phyloP scores from a whole-genome alignment of 1,140 invertebrate genomes.

The Melanaphis sacchari region DNA sequence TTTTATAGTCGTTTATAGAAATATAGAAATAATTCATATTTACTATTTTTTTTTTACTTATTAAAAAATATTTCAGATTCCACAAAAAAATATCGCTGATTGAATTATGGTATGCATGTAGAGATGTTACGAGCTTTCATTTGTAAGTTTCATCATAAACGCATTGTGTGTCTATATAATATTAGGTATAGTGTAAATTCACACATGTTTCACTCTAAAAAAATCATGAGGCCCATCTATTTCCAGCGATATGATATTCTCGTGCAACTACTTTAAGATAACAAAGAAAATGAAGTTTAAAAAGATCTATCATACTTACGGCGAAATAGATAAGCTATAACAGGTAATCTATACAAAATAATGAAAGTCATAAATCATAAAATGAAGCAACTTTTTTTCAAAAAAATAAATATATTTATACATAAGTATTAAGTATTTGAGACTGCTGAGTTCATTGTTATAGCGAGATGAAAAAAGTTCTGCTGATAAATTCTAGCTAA shows the following conservation, averaged over 20 bases:
- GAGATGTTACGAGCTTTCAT: not conserved
- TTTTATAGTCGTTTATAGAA: not conserved
- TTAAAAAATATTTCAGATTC: conserved; percentile 13
- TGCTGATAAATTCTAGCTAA: not conserved
- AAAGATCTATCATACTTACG: conserved; percentile 18
- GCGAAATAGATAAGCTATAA: not conserved
- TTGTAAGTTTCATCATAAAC: not conserved
- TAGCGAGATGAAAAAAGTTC: not conserved
- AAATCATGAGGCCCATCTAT: not conserved
- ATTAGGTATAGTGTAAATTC: not conserved
- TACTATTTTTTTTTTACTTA: not conserved
- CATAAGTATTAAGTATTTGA: not conserved
- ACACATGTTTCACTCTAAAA: not conserved
- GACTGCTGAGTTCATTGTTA: not conserved
- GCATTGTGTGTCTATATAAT: not conserved
- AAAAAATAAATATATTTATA: not conserved
- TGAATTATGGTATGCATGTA: not conserved
- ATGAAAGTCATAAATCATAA: conserved; percentile 34
- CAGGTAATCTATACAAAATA: conserved; percentile 1
- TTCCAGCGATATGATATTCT: not conserved
- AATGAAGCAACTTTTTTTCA: not conserved
- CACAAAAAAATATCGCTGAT: no score
- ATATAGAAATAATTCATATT: not conserved
- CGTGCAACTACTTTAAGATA: not conserved
- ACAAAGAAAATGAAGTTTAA: not conserved